Evolutionary conservation across 37 sponge, comb jelly and placozoan species (phyloP), one percentile per base, ranked within the genome.

Genomic region (Aplysina aerophoba): DNA sequence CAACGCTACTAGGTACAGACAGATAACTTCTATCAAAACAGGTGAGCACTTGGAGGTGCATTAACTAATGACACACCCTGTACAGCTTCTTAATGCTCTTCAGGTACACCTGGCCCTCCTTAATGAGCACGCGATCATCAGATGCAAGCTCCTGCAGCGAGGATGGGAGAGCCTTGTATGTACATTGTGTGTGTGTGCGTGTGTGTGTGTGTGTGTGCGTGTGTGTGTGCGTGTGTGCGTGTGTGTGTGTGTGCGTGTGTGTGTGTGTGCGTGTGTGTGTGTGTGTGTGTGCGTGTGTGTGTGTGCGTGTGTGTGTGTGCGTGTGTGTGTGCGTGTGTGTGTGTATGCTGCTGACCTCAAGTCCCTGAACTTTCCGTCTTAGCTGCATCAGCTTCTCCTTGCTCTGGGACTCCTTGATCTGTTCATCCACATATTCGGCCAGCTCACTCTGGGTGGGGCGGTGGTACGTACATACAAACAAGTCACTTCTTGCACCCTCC

Each of bases 61-160:
- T 75, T 24, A 30, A 75, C 50, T 58, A 36, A 60, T 36, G 25
- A 60, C 39, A 19, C 40, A 92, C 92, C 84, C 90, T 86, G 73
- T 97, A 97, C 8, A 88, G 83, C 59, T 94, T 97, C 35, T 85
- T 85, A 67, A 92, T 92, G 39, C 90, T 83, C 81, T 90, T 90
- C n/a, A 97, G 84, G 80, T 72, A 97, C 8, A 94, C 93, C 57
- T 85, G 89, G 12, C 97, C 97, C 44, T 97, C 97, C 63, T 95
- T 95, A n/a, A 95, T 85, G 8, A 95, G 72, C 55, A 40, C 64
- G 0, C 96, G 62, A 0, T 85, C 81, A 13, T 74, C 53, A 4
- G 79, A 65, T 57, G 91, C 89, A 16, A 91, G 40, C 30, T 88
- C 89, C 92, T 91, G 73, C 19, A 38, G 8, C 60, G 54, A 55